These are phyloP conservation scores for Sinohyriopsis cumingii DNA, from an alignment of 2,888 invertebrate species.

Conservation along the genomic window DNA sequence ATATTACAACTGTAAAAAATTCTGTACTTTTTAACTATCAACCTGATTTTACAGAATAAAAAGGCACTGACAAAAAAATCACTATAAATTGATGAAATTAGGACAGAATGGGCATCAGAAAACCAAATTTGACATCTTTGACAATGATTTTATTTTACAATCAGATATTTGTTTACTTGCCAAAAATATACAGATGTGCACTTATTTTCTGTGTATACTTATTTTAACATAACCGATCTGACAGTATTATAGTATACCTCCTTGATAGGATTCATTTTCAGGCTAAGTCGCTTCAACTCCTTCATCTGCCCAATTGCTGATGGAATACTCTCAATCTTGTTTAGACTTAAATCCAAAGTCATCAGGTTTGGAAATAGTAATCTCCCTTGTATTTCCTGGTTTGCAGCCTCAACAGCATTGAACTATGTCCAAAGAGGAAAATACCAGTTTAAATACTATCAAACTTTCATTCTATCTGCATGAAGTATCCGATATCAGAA, in stretches of 20 bases:
- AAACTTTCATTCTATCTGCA: not conserved
- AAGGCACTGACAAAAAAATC: no score
- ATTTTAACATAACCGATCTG: not conserved
- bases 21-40: no score
- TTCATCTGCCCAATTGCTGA: constrained; percentile 87
- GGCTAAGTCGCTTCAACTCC: constrained; percentile 93
- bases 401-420: constrained; percentile 17
- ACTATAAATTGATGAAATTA: no score
- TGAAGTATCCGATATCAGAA: no score
- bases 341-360: constrained; percentile 95
- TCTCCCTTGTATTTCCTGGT: constrained; percentile 48
- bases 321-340: constrained; percentile 85
- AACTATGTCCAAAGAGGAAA: constrained; percentile 9
- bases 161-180: no score
- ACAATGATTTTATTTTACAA: no score
- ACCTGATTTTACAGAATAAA: no score
- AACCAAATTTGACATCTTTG: no score
- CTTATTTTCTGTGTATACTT: no score
- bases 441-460: not conserved
- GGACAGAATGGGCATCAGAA: no score
- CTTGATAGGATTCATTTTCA: constrained; percentile 83
- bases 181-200: no score
- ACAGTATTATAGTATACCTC: constrained; percentile 39
- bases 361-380: constrained; percentile 84
- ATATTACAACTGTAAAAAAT: no score